Conservation (phyloP, 2,113 vertebrate genomes). For the Syngnathus floridae region DNA sequence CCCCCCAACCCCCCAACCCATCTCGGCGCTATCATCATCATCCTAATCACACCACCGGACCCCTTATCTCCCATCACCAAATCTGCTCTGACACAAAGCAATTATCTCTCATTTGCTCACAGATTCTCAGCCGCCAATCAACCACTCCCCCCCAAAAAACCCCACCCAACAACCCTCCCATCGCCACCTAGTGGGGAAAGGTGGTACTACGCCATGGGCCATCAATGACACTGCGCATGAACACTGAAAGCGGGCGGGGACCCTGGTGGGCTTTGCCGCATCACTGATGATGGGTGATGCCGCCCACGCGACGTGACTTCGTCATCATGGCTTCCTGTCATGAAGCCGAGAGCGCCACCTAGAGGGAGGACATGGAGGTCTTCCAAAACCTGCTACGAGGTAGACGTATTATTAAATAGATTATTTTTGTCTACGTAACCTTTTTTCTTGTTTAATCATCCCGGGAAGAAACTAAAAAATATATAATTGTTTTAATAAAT, state of each 20-base stretch:
- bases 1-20: slow-evolving; percentile 29
- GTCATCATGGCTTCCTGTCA: slow-evolving; percentile 31
- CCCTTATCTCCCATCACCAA: slow-evolving; percentile 68
- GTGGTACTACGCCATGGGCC: slow-evolving; percentile 58
- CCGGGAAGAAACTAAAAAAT: too few relatives aligned
- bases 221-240: slow-evolving; percentile 27
- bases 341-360: background rate
- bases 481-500: too few relatives aligned
- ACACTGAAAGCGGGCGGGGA: slow-evolving; percentile 50
- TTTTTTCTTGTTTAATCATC: too few relatives aligned
- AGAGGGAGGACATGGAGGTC: background rate
- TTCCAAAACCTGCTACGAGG: too few relatives aligned
- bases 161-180: slow-evolving; percentile 44
- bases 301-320: slow-evolving; percentile 37
- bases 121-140: slow-evolving; percentile 43
- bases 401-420: too few relatives aligned
- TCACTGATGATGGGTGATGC: slow-evolving; percentile 61
- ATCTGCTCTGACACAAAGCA: slow-evolving; percentile 70
- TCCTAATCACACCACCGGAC: slow-evolving; percentile 65
- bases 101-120: slow-evolving; percentile 66
- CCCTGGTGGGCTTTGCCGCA: slow-evolving; percentile 55
- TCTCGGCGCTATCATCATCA: slow-evolving; percentile 29
- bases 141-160: slow-evolving; percentile 35
- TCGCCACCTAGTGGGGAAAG: slow-evolving; percentile 61
- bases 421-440: too few relatives aligned